Base-by-base conservation (phyloP, 2,797 vertebrate genomes). In the Pygocentrus nattereri region DNA sequence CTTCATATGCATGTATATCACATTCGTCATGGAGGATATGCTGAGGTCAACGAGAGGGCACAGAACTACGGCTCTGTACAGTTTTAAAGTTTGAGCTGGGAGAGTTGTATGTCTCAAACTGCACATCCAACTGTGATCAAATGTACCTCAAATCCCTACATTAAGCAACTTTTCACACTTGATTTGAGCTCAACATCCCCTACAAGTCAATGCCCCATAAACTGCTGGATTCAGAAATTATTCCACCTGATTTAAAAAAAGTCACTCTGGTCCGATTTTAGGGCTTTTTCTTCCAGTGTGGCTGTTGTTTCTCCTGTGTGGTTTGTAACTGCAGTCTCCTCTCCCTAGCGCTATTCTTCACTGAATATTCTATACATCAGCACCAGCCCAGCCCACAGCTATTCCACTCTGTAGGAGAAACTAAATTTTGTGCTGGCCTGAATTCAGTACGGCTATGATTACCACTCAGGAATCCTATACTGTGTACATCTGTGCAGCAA, bases 11-110 rank as follows among this genome's bases (percentile, higher is more conserved):
- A 88, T 90, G 91, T 23, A 56, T 92, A 89, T 91, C 89, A 86
- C 89, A 93, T 93, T 92, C 89, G 91, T 93, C 93, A 94, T 90
- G 91, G 92, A 93, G 89, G 92, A 91, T 91, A 92, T 87, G 91
- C 88, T 75, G 80, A 92, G 93, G 93, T 94, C 94, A 94, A 92
- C 90, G 91, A 81, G 89, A 88, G 93, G 94, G 83, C 94, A 92
- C 91, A 92, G 87, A 91, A 90, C 88, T 93, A 92, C 92, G 86
- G 85, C 87, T 86, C 88, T 90, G 87, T 92, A 41, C 19, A 23
- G 61, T 30, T 71, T 38, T 65, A 12, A 62, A 77, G 50, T 49
- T 70, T 34, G n/a, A 27, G 16, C 11, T 23, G 21, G 27, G 16
- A 56, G 7, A 4, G 62, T 13, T 18, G 31, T 7, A 65, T 38